Base-by-base conservation (phyloP, 2,797 vertebrate genomes). In the Ibycter americanus region DNA sequence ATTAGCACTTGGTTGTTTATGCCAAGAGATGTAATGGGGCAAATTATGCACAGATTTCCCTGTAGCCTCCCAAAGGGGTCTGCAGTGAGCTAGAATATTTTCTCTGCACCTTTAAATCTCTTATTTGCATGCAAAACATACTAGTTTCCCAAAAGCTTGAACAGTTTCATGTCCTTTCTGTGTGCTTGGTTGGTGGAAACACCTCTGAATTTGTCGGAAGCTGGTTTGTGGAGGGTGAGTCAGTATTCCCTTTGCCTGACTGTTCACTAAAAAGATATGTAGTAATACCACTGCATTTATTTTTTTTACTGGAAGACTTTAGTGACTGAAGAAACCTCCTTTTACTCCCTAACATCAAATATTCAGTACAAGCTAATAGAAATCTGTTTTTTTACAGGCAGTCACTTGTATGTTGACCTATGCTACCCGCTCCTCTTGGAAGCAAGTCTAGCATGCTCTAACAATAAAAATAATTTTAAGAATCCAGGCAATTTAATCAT, bases 311-410 rank as follows among this genome's bases (percentile, higher is more conserved):
- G 13, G 5, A 68, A 80, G 80, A 56, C 12, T 42, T 44, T 22
- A 8, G 15, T 73, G 40, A 47, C 29, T 55, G n/a, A 54, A 70
- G 21, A 66, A 77, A 51, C 38, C 2, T 6, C 8, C 4, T 84
- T 81, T 88, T 61, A 65, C 6, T 76, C 6, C 15, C 32, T 71
- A 61, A 51, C 8, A 36, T 18, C 4, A 56, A 55, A 71, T 56
- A 34, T 29, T 52, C 38, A n/a, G 26, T 20, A 19, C 23, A 77
- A 77, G 31, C 9, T 52, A 61, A 72, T 22, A 49, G 32, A 84
- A 51, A 40, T 6, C 4, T n/a, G 12, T 0, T 0, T 12, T 63
- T 46, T 70, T 63, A 34, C 9, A 77, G 34, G 22, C 42, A 42
- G 16, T 79, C 59, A 49, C 32, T 27, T 59, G 6, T 15, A 15